Base-by-base conservation (phyloP, 2,797 vertebrate genomes). In the Intellagama lesueurii region DNA sequence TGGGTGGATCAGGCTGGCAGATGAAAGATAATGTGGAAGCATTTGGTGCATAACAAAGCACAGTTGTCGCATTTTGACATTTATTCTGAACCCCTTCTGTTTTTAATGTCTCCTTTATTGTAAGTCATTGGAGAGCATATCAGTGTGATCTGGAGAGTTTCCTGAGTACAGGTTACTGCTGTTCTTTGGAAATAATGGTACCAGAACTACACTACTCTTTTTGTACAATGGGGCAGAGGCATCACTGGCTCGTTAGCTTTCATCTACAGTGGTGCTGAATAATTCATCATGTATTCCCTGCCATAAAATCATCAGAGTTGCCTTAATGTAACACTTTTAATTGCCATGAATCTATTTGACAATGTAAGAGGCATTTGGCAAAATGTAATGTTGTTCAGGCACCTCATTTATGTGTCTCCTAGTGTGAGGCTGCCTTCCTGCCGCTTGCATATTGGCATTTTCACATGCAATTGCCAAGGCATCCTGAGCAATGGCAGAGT, bases 261-360 rank as follows among this genome's bases (percentile, higher is more conserved):
- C 69, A 75, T 88, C 93, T 94, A 87, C 90, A 89, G 92, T 90
- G 80, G 28, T 81, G 6, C 72, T 95, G 89, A 95, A 95, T 95
- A 94, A 95, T 95, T 93, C 5, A 93, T 92, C 88, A 91, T 91
- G 76, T 94, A 81, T 89, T 90, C 94, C 92, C 87, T 92, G 79
- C 75, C 32, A 89, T 91, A 91, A 94, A 92, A 95, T 94, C 4
- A 0, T 89, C 91, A 90, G 16, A 87, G 89, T 94, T 92, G 69
- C 87, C 88, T 94, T 85, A 88, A 82, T 90, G 82, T 85, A 82
- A 88, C 78, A 81, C 64, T 87, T 91, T 85, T 83, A 87, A 89
- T 95, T 93, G 87, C 93, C 82, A 91, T 89, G 85, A 86, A 92
- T 91, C 49, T 88, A 88, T 1, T 2, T 91, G 87, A 93, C 82